These are phyloP conservation scores for Lipophrys pholis DNA, from an alignment of 2,113 vertebrate genomes.

Conservation along the genomic window DNA sequence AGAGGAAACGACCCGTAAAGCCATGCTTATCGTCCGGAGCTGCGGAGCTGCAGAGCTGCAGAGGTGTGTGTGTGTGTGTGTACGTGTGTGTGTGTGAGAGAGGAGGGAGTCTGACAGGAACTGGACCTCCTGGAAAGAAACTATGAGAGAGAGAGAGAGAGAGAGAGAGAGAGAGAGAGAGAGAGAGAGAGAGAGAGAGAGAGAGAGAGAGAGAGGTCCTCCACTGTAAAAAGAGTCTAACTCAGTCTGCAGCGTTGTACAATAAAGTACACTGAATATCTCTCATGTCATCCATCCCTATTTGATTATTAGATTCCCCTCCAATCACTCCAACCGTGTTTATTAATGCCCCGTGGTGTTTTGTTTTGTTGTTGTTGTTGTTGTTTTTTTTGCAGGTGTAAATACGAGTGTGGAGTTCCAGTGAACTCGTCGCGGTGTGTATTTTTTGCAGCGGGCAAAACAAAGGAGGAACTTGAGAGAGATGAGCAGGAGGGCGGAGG, in stretches of 20 bases:
- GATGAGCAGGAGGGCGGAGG: conserved; percentile 40
- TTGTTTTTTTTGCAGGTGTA: not conserved
- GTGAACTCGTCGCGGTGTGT: not conserved
- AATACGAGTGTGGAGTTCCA: too few species aligned
- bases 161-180: conserved; percentile 11
- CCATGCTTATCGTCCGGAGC: conserved; percentile 64
- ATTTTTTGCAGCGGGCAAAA: conserved; percentile 56
- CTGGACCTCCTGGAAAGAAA: conserved; percentile 35
- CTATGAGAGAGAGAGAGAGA: conserved; percentile 13
- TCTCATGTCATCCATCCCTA: not conserved
- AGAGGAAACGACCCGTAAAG: conserved; percentile 40
- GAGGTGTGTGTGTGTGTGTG: too few species aligned
- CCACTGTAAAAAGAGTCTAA: conserved; percentile 55
- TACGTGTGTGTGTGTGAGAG: conserved; percentile 24
- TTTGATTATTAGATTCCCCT: not conserved
- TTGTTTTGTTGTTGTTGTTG: too few species aligned
- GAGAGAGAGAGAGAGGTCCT: conserved; percentile 22
- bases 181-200: conserved; percentile 21
- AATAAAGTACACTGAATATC: not conserved
- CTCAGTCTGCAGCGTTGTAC: not conserved
- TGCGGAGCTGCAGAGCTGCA: conserved; percentile 23
- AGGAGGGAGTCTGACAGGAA: conserved; percentile 35
- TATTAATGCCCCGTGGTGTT: not conserved
- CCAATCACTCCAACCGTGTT: not conserved
- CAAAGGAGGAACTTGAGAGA: conserved; percentile 35